These are phyloP conservation scores for Labeo catla DNA, from an alignment of 2,113 vertebrate genomes.

Conservation along the genomic window DNA sequence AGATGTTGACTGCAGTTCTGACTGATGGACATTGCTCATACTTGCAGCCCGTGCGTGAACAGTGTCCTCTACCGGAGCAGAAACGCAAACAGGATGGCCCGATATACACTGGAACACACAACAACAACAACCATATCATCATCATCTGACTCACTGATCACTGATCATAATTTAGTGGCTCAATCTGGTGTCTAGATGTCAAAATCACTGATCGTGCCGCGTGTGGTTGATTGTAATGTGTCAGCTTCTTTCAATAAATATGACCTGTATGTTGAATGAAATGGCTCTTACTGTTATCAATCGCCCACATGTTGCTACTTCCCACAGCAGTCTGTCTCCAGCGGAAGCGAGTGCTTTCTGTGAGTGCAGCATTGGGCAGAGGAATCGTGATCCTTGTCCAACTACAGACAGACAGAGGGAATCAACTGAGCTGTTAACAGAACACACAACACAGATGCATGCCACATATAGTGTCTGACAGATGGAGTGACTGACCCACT, in stretches of 20 bases:
- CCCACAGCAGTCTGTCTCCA: conserved; percentile 91
- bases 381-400: conserved; percentile 96
- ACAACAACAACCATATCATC: conserved; percentile 36
- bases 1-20: conserved; percentile 17
- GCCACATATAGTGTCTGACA: not conserved
- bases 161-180: not conserved
- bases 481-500: conserved; percentile 81
- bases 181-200: too few relatives aligned
- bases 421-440: not conserved
- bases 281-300: conserved; percentile 88
- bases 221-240: not conserved
- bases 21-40: conserved; percentile 70
- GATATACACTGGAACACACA: conserved; percentile 86
- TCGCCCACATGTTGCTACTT: conserved; percentile 93
- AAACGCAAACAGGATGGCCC: conserved; percentile 95
- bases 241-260: not conserved
- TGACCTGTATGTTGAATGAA: not conserved
- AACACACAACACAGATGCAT: not conserved
- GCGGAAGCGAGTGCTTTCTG: conserved; percentile 88
- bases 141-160: not conserved
- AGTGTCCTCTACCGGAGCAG: conserved; percentile 96
- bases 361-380: conserved; percentile 91
- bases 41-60: conserved; percentile 95
- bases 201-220: not conserved
- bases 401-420: conserved; percentile 70